Base-by-base conservation (phyloP, 2,888 invertebrate genomes). In the Ophion ellenae region DNA sequence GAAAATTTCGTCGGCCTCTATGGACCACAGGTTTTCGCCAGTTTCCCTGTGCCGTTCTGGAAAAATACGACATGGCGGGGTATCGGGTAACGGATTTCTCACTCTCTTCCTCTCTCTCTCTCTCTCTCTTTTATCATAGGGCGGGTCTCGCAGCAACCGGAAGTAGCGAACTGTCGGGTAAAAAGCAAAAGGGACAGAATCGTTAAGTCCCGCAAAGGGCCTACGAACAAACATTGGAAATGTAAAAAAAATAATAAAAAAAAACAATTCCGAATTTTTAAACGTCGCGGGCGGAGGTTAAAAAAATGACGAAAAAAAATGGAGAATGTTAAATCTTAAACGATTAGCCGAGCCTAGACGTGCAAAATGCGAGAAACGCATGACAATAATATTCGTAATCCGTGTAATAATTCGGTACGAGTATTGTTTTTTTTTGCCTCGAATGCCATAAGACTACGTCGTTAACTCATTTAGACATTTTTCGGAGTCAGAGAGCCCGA, bases 381-480 rank as follows among this genome's bases (percentile, higher is more conserved):
- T 53, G 83, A 74, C 83, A 83, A 83, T 76, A 83, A 83, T 86
- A 81, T 86, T 83, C 81, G 83, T 86, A 86, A 83, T 83, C 83
- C 86, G 81, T 83, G 59, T 81, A 81, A 83, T 86, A 86, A 86
- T 81, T 77, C 77, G 57, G 28, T 77, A 66, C 11, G 24, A 66
- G 61, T 81, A 1, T 85, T 83, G 40, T 80, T 81, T 85, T 73
- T 59, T 64, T 78, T 77, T 85, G 71, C 64, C 71, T 75, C 63
- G 74, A 70, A 75, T 70, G 64, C 78, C 74, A 85, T 83, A 75
- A 85, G 78, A 77, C 74, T 79, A 61, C n/a, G 88, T 88, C 87
- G 88, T 89, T 90, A 90, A 90, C 88, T 90, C 89, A 89, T 90
- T 89, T 89, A 86, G 89, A 90, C 80, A 67, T 80, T 90, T 88